These are phyloP conservation scores for Campoplex capitator DNA, from an alignment of 2,888 invertebrate species.

Conservation along the genomic window DNA sequence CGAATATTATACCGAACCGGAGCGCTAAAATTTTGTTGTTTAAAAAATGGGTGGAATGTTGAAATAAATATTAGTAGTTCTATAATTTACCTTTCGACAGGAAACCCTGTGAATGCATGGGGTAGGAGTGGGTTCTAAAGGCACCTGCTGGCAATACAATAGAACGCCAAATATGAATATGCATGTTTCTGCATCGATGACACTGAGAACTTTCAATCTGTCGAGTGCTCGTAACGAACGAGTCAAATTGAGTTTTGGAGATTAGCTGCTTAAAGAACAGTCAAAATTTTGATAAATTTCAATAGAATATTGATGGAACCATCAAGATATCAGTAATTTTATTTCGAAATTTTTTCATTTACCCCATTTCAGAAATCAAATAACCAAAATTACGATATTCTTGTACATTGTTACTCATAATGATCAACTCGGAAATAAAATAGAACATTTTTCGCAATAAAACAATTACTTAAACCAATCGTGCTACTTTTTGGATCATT, in stretches of 20 bases:
- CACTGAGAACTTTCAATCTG: constrained; percentile 54
- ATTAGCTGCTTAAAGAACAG: constrained; percentile 8
- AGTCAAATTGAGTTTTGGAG: constrained; percentile 42
- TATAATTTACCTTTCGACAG: constrained; percentile 87
- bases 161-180: constrained; percentile 78
- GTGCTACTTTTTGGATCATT: background rate
- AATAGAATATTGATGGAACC: background rate
- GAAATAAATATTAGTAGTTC: constrained; percentile 75
- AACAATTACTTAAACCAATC: background rate
- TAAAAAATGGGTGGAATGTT: constrained; percentile 43
- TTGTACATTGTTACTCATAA: background rate
- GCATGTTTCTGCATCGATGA: constrained; percentile 60
- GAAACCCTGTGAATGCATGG: constrained; percentile 86
- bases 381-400: background rate
- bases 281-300: background rate
- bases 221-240: constrained; percentile 17
- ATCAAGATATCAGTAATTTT: background rate
- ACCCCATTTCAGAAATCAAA: background rate
- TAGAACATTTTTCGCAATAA: too few relatives aligned
- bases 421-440: background rate
- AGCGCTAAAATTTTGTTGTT: background rate
- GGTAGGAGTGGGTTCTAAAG: constrained; percentile 83
- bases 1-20: constrained; percentile 22
- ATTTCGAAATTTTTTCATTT: background rate
- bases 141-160: constrained; percentile 84